Evolutionary conservation across 2,888 invertebrate genomes (phyloP).

Genomic region (Eristalis tenax): DNA sequence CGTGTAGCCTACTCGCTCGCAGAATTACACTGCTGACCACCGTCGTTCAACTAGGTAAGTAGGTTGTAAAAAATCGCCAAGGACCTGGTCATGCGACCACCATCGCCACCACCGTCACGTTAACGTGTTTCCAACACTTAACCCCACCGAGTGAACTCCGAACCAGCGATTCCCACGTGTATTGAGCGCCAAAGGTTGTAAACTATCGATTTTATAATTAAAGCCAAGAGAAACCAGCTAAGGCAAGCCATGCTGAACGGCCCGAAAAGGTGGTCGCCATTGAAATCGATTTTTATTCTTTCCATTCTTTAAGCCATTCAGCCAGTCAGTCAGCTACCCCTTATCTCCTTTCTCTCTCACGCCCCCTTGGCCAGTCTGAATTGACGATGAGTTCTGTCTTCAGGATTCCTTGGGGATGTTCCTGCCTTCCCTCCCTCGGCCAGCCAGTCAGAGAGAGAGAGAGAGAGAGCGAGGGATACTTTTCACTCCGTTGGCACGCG

Average conservation of each 20-base stretch:
- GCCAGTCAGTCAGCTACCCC: neutral
- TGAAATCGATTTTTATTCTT: conserved; percentile 41
- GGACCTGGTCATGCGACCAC: conserved; percentile 38
- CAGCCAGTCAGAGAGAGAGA: no score
- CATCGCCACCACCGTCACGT: neutral
- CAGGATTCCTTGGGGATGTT: conserved; percentile 1
- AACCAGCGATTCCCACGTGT: conserved; percentile 36
- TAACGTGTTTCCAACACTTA: conserved; percentile 25
- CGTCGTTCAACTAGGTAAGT: conserved; percentile 33
- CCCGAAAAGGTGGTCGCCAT: conserved; percentile 7
- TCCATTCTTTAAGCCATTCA: conserved; percentile 12
- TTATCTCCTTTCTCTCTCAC: neutral
- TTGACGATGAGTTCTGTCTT: conserved; percentile 4
- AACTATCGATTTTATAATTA: conserved; percentile 53
- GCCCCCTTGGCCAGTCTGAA: neutral
- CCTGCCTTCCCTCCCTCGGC: neutral
- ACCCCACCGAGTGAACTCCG: conserved; percentile 35
- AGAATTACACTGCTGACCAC: neutral
- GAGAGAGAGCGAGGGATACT: neutral
- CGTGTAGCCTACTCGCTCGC: neutral
- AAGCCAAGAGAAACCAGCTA: conserved; percentile 25
- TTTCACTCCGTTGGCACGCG: neutral
- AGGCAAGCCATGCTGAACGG: neutral
- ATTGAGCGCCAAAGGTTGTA: conserved; percentile 21
- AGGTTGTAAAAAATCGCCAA: conserved; percentile 48